Evolutionary conservation across 2,797 vertebrate species (phyloP).

Genomic region (Emydoidea blandingii): DNA sequence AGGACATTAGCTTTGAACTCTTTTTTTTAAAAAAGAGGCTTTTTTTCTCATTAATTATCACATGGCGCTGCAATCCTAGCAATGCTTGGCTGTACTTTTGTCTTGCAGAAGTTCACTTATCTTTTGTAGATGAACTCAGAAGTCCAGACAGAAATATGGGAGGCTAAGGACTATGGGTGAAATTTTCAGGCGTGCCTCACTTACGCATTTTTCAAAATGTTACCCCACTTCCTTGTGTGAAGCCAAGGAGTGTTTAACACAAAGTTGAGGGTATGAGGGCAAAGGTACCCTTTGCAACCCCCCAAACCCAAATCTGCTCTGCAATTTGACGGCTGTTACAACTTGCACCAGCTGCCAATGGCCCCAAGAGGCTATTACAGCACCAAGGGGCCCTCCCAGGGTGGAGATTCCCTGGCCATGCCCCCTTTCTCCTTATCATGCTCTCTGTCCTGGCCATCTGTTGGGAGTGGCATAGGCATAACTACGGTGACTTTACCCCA

Average conservation of each 20-base stretch:
- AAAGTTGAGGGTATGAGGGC: neutral
- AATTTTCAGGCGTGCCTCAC: too few species aligned
- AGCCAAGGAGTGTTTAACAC: too few species aligned
- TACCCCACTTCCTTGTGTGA: too few species aligned
- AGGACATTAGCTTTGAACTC: neutral
- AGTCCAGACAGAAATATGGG: neutral
- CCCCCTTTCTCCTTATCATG: neutral
- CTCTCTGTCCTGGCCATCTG: neutral
- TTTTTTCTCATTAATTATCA: neutral
- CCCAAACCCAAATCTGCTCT: neutral
- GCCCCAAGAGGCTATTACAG: neutral
- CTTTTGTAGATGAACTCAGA: neutral
- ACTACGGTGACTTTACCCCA: neutral
- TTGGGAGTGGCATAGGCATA: neutral
- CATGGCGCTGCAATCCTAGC: neutral
- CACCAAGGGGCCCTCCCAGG: fast-evolving
- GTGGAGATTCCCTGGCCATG: neutral
- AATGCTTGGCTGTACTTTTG: neutral
- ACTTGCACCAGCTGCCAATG: fast-evolving
- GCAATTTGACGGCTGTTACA: neutral
- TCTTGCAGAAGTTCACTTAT: neutral
- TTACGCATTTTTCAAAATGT: too few species aligned
- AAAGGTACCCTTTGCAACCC: fast-evolving
- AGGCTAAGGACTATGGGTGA: neutral
- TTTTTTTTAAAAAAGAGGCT: neutral